A percentile compares a stretch with the other conserved stretches of the same genome.
These are phyloP conservation scores for Camponotus vicinus DNA, from an alignment of 1,140 invertebrate species.

Conservation along the genomic window DNA sequence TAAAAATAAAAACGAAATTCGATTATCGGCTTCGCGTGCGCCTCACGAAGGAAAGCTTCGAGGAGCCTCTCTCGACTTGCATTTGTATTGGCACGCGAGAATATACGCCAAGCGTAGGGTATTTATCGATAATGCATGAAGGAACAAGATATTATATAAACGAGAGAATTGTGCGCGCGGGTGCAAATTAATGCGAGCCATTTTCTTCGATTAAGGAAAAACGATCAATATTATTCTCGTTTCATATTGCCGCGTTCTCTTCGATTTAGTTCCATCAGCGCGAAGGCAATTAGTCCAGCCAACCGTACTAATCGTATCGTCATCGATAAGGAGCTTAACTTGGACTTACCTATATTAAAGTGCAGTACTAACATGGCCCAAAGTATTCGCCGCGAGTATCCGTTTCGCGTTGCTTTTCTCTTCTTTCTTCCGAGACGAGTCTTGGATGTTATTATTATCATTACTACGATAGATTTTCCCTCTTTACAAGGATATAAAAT, in stretches of 20 bases:
- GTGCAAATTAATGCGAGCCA: neutral
- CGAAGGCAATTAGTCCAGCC: conserved; percentile 72
- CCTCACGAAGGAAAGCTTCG: neutral
- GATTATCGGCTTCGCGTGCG: conserved; percentile 51
- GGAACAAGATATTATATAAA: conserved; percentile 42
- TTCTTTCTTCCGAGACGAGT: neutral
- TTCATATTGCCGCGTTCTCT: conserved; percentile 69
- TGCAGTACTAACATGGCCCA: conserved; percentile 64
- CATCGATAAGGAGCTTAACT: conserved; percentile 75
- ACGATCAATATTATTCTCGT: conserved; percentile 73
- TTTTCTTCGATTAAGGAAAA: conserved; percentile 44
- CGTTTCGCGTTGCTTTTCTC: conserved; percentile 12
- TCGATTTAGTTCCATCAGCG: conserved; percentile 73
- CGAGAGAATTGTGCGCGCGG: conserved; percentile 2
- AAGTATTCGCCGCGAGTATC: conserved; percentile 61
- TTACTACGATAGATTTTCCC: conserved; percentile 26
- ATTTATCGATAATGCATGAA: conserved; percentile 37
- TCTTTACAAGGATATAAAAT: neutral
- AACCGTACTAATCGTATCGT: conserved; percentile 76
- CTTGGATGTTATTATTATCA: conserved; percentile 20
- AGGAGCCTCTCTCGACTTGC: neutral
- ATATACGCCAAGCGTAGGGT: neutral
- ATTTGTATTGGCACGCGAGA: conserved; percentile 40
- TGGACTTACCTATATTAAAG: conserved; percentile 76
- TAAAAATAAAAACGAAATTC: conserved; percentile 50